Percentiles rank a stretch among this genome's conserved stretches.
Conservation (phyloP, 2,113 vertebrate genomes). For the Callipepla californica region DNA sequence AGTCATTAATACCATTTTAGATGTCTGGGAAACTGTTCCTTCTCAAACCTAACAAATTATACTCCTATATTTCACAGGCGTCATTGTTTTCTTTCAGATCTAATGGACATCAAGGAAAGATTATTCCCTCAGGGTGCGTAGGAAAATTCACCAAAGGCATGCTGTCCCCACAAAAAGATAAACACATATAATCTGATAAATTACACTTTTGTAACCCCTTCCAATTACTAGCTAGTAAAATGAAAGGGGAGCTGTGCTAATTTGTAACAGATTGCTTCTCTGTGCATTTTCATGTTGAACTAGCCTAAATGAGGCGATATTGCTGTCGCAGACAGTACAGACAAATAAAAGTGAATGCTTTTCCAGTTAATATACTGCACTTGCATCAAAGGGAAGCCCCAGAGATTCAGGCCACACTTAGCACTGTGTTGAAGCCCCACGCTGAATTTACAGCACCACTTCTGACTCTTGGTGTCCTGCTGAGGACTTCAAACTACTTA, state of each 20-base stretch:
- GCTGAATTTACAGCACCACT: constrained; percentile 87
- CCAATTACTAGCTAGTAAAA: constrained; percentile 90
- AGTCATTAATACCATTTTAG: constrained; percentile 67
- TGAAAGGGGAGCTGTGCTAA: constrained; percentile 86
- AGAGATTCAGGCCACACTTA: constrained; percentile 80
- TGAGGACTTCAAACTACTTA: constrained; percentile 86
- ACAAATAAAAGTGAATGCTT: constrained; percentile 89
- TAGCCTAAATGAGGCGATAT: constrained; percentile 82
- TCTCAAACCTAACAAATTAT: constrained; percentile 72
- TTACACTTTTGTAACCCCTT: constrained; percentile 86
- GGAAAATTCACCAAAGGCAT: constrained; percentile 77
- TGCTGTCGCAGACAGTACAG: constrained; percentile 84
- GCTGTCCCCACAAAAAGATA: constrained; percentile 82
- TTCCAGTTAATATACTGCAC: constrained; percentile 86
- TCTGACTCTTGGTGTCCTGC: constrained; percentile 85
- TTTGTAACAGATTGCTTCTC: constrained; percentile 88
- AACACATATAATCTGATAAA: constrained; percentile 83
- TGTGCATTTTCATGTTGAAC: constrained; percentile 82
- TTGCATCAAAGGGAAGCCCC: constrained; percentile 88
- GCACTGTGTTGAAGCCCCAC: constrained; percentile 79
- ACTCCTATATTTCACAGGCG: constrained; percentile 72
- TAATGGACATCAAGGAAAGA: constrained; percentile 76
- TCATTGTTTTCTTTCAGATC: constrained; percentile 78
- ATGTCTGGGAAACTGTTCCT: constrained; percentile 73
- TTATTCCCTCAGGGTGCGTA: constrained; percentile 74